Evolutionary conservation across 2,888 invertebrate species (phyloP).

Genomic region (Diadegma fenestrale): DNA sequence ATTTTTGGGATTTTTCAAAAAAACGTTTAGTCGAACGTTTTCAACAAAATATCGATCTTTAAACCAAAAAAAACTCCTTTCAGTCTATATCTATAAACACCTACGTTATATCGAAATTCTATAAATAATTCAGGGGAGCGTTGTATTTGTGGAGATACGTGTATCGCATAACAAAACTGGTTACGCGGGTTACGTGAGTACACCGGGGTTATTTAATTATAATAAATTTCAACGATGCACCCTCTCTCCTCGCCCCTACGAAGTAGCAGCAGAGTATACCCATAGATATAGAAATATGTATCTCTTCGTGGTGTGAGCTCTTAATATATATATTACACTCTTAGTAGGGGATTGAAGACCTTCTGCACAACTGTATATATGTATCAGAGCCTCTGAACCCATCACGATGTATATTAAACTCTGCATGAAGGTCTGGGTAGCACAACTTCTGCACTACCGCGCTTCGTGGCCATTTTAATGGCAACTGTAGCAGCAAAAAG

Average conservation of each 20-base stretch:
- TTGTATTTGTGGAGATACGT: constrained; percentile 61
- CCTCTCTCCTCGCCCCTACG: constrained; percentile 20
- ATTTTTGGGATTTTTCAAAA: too few species aligned
- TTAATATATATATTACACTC: constrained; percentile 22
- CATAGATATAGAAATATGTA: constrained; percentile 32
- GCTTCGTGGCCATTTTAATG: constrained; percentile 67
- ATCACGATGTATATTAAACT: constrained; percentile 42
- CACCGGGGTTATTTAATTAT: constrained; percentile 73
- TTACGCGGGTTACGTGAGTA: constrained; percentile 63
- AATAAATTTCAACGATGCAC: constrained; percentile 73
- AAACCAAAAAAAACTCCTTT: too few species aligned
- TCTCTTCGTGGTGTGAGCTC: constrained; percentile 34
- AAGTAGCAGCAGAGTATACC: not conserved
- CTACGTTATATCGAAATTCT: constrained; percentile 62
- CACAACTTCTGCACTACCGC: constrained; percentile 22
- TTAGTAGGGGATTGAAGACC: constrained; percentile 27
- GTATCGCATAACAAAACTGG: constrained; percentile 67
- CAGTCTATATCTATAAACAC: constrained; percentile 16
- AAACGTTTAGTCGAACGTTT: too few species aligned
- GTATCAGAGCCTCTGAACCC: constrained; percentile 64
- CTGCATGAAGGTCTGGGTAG: constrained; percentile 49
- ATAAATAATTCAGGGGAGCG: constrained; percentile 66
- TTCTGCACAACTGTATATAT: constrained; percentile 2
- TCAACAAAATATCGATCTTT: too few species aligned
- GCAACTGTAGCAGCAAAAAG: constrained; percentile 6